These are phyloP conservation scores for Rugalucina vietnamica DNA, from an alignment of 2,888 invertebrate species.

Conservation along the genomic window DNA sequence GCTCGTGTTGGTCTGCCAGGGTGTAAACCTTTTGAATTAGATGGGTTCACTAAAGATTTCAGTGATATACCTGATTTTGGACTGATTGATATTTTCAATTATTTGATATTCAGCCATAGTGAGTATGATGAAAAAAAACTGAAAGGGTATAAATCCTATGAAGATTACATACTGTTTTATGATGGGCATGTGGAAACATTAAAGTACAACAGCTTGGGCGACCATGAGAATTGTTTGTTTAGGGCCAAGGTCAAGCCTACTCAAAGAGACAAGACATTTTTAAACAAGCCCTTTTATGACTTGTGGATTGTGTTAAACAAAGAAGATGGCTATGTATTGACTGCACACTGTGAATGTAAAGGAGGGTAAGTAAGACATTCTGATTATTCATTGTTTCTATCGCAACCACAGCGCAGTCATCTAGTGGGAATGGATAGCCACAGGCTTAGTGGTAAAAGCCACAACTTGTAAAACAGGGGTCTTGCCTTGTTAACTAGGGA, in stretches of 20 bases:
- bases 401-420: too few species aligned
- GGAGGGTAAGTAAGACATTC: slow-evolving; percentile 12
- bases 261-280: slow-evolving; percentile 21
- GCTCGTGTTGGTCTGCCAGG: not conserved
- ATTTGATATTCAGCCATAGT: slow-evolving; percentile 22
- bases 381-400: not conserved
- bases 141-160: slow-evolving; percentile 31
- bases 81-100: slow-evolving; percentile 35
- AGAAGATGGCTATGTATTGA: slow-evolving; percentile 14
- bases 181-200: slow-evolving; percentile 19
- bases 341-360: slow-evolving; percentile 26
- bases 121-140: slow-evolving; percentile 37
- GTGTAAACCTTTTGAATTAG: not conserved
- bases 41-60: slow-evolving; percentile 20
- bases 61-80: slow-evolving; percentile 27
- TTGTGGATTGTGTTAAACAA: slow-evolving; percentile 7
- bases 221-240: not conserved
- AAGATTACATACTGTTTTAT: slow-evolving; percentile 29
- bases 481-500: too few species aligned
- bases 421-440: too few species aligned
- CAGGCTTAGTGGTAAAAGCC: too few species aligned
- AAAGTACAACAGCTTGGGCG: not conserved
- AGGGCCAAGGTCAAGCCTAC: slow-evolving; percentile 23
- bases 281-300: slow-evolving; percentile 16
- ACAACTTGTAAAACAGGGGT: too few species aligned